Percentiles rank a stretch among this genome's conserved stretches.
Evolutionary conservation across 2,113 vertebrate species (phyloP).

Genomic region (Ailuropoda melanoleuca): DNA sequence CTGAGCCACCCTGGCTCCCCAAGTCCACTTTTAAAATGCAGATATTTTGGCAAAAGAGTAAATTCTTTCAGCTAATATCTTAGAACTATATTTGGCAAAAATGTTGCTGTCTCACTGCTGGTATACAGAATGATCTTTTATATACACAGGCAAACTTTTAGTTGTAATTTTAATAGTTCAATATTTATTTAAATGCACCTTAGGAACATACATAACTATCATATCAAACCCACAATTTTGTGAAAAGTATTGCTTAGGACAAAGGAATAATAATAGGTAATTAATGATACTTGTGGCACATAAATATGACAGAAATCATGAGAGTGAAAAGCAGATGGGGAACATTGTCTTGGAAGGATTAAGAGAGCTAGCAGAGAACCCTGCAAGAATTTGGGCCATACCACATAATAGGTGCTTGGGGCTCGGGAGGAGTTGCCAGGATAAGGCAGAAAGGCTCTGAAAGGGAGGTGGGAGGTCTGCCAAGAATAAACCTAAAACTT

Average conservation of each 20-base stretch:
- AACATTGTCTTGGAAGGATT: not conserved
- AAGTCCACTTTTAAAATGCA: not conserved
- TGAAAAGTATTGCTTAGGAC: not conserved
- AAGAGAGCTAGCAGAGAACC: not conserved
- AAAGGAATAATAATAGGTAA: not conserved
- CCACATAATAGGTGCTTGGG: not conserved
- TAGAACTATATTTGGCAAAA: not conserved
- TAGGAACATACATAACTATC: not conserved
- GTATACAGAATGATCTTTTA: not conserved
- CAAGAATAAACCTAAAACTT: not conserved
- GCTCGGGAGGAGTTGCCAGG: not conserved
- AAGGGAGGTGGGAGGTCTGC: not conserved
- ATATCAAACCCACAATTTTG: not conserved
- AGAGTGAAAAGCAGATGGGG: not conserved
- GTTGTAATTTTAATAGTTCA: conserved; percentile 3
- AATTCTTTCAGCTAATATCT: not conserved
- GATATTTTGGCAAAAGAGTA: not conserved
- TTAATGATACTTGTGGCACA: not conserved
- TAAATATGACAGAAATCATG: not conserved
- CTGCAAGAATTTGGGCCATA: not conserved
- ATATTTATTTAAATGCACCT: not conserved
- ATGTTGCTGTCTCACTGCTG: not conserved
- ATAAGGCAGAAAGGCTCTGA: not conserved
- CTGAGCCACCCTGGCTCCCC: not conserved
- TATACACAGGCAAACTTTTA: not conserved